phyloP scores from a whole-genome alignment of 2,888 invertebrate species.

The Caenorhabditis japonica region DNA sequence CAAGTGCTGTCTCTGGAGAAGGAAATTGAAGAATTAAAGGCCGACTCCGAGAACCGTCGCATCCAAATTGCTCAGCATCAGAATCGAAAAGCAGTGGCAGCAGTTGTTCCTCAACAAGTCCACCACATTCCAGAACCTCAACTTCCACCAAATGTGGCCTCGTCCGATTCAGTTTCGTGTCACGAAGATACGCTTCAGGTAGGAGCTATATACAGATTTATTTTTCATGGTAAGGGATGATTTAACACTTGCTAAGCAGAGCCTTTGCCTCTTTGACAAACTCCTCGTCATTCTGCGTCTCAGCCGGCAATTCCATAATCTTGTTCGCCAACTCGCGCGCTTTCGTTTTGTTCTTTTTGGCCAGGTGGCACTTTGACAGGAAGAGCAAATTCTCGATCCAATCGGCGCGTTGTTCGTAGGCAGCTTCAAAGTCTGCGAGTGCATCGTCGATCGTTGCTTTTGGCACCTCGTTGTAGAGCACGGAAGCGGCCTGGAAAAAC shows the following conservation, averaged over 20 bases:
- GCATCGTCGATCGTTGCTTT: conserved; percentile 68
- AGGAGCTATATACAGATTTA: conserved; percentile 26
- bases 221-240: not conserved
- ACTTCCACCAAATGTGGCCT: conserved; percentile 10
- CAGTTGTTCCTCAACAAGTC: conserved; percentile 31
- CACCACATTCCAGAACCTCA: conserved; percentile 13
- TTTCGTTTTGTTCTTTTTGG: conserved; percentile 67
- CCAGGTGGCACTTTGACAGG: conserved; percentile 77
- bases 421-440: conserved; percentile 63
- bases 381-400: conserved; percentile 79
- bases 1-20: conserved; percentile 26
- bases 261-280: conserved; percentile 54
- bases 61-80: conserved; percentile 12
- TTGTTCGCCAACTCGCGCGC: conserved; percentile 62
- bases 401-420: conserved; percentile 77
- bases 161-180: conserved; percentile 44
- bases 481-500: conserved; percentile 59
- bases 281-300: conserved; percentile 55
- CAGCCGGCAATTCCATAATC: conserved; percentile 51
- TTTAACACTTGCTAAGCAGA: conserved; percentile 61
- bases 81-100: conserved; percentile 30
- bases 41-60: conserved; percentile 23
- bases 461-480: conserved; percentile 64
- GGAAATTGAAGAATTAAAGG: conserved; percentile 31
- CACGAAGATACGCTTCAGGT: conserved; percentile 39